These are phyloP conservation scores for Panthera leo DNA, from an alignment of 2,113 vertebrate genomes.

Conservation along the genomic window DNA sequence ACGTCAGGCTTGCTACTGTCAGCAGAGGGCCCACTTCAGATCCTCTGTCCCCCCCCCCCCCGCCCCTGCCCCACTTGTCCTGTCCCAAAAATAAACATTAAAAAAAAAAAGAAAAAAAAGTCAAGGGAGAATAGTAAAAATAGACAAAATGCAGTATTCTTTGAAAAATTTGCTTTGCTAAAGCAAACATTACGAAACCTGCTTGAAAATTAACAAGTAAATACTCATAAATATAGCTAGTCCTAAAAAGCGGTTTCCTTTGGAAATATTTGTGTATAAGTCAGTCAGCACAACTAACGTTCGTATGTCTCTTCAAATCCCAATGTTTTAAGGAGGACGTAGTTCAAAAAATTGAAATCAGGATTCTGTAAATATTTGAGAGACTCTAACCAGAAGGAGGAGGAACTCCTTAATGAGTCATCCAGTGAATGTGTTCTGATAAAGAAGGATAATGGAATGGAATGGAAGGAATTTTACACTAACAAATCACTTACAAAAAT, in stretches of 20 bases:
- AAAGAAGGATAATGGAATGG: background rate
- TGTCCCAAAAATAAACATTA: no score
- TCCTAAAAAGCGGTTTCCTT: constrained; percentile 66
- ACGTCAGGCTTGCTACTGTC: background rate
- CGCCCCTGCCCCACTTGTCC: background rate
- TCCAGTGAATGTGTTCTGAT: background rate
- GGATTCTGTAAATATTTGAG: constrained; percentile 50
- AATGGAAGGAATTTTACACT: constrained; percentile 36
- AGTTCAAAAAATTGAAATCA: constrained; percentile 22
- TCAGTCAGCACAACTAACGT: constrained; percentile 37
- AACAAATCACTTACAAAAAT: constrained; percentile 40
- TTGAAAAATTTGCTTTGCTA: constrained; percentile 40
- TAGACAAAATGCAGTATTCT: background rate
- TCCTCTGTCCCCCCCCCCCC: background rate
- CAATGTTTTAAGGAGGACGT: constrained; percentile 7
- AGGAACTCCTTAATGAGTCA: constrained; percentile 34
- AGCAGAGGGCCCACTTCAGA: background rate
- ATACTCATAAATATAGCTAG: constrained; percentile 66
- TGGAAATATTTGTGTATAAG: constrained; percentile 35
- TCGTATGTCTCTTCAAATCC: constrained; percentile 54
- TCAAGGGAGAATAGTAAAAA: background rate
- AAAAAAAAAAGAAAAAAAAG: background rate
- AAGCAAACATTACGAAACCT: constrained; percentile 46
- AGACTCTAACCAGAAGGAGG: background rate
- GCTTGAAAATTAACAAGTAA: constrained; percentile 59